Percentiles rank a stretch among this genome's conserved stretches.
Evolutionary conservation across 2,888 invertebrate genomes (phyloP).

Genomic region (Nymphalis urticae): DNA sequence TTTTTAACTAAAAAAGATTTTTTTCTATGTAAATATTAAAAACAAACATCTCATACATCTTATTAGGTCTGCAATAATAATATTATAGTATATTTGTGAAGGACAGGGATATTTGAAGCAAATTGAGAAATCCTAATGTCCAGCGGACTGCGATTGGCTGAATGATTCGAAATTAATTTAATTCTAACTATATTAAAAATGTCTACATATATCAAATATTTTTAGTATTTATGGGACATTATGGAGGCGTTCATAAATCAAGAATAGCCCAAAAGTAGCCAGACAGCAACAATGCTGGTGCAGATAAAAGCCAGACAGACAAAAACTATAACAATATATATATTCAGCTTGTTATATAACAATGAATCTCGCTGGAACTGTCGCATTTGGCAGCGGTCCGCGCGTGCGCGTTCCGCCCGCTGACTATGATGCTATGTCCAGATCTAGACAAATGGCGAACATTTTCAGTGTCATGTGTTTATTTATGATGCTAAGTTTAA

Average conservation of each 20-base stretch:
- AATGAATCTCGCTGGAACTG: constrained; percentile 21
- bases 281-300: background rate
- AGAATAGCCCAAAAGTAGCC: constrained; percentile 1
- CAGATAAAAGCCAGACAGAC: constrained; percentile 23
- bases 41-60: too few relatives aligned
- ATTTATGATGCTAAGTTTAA: background rate
- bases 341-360: constrained; percentile 18
- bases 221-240: background rate
- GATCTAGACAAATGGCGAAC: constrained; percentile 6
- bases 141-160: too few relatives aligned
- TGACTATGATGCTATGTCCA: constrained; percentile 7
- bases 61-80: too few relatives aligned
- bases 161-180: too few relatives aligned
- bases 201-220: background rate
- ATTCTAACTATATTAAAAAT: too few relatives aligned
- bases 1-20: too few relatives aligned
- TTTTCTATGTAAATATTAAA: too few relatives aligned
- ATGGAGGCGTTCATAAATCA: background rate
- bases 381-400: constrained; percentile 20
- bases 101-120: too few relatives aligned
- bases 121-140: too few relatives aligned
- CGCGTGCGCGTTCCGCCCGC: constrained; percentile 28
- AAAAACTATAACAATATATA: constrained; percentile 10
- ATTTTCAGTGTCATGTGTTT: constrained; percentile 22
- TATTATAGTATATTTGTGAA: too few relatives aligned